Percentiles rank a stretch among this genome's conserved stretches.
Conservation (phyloP, 2,113 vertebrate species). For the Lycaon pictus region DNA sequence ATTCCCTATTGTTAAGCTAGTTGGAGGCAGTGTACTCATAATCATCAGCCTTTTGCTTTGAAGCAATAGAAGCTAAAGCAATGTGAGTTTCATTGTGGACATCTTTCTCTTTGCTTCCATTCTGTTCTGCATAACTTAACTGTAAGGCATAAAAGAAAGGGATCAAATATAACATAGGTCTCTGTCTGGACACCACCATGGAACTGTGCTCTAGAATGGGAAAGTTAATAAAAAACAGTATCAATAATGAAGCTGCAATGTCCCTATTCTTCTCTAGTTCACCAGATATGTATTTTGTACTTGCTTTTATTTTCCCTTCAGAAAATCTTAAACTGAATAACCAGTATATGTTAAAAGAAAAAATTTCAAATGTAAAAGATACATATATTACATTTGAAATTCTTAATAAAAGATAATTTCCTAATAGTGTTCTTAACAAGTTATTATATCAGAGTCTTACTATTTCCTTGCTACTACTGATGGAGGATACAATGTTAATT, state of each 20-base stretch:
- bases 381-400: conserved; percentile 5
- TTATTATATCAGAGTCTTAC: not conserved
- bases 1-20: not conserved
- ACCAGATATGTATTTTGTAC: not conserved
- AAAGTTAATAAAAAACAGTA: not conserved
- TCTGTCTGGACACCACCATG: not conserved
- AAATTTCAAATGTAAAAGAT: not conserved
- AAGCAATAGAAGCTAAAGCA: not conserved
- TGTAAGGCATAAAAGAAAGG: not conserved
- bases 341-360: not conserved
- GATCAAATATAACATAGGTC: not conserved
- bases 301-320: not conserved
- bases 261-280: not conserved
- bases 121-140: not conserved
- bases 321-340: conserved; percentile 25
- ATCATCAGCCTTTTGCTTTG: not conserved
- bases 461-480: not conserved
- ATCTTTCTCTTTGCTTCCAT: not conserved
- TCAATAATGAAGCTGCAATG: not conserved
- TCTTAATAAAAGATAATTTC: conserved; percentile 43
- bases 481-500: not conserved
- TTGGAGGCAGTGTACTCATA: not conserved
- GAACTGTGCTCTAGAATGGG: not conserved
- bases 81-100: not conserved
- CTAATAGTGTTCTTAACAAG: not conserved